These are phyloP conservation scores for Lepidocolaptes lacrymiger DNA, from an alignment of 2,797 vertebrate genomes.

Conservation along the genomic window DNA sequence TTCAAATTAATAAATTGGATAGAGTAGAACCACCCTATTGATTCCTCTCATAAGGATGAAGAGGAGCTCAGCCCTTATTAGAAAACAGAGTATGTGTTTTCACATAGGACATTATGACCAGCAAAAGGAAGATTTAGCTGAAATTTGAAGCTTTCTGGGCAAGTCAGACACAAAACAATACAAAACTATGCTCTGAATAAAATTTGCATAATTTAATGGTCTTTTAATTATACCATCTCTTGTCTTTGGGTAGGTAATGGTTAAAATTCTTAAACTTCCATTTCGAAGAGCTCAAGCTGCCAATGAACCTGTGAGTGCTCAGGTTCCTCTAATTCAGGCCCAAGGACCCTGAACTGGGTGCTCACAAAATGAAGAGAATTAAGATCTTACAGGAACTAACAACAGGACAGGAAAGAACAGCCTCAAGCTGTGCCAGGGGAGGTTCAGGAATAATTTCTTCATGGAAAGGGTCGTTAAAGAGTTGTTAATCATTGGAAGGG, in stretches of 20 bases:
- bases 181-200: rapidly evolving
- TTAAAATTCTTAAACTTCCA: background rate
- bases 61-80: background rate
- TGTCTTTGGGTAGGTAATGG: background rate
- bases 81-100: background rate
- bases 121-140: background rate
- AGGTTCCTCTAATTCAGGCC: background rate
- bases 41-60: background rate
- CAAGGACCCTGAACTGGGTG: background rate
- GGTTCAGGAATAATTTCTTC: background rate
- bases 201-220: background rate
- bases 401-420: rapidly evolving
- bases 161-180: background rate
- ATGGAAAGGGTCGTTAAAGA: background rate
- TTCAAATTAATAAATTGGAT: background rate
- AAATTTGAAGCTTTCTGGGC: background rate
- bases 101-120: background rate
- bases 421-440: background rate
- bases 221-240: background rate
- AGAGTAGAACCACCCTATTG: background rate
- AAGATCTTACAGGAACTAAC: background rate
- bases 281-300: background rate
- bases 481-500: background rate
- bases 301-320: background rate
- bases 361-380: background rate